phyloP scores from a whole-genome alignment of 2,113 vertebrate species.

The Bolborhynchus lineola region DNA sequence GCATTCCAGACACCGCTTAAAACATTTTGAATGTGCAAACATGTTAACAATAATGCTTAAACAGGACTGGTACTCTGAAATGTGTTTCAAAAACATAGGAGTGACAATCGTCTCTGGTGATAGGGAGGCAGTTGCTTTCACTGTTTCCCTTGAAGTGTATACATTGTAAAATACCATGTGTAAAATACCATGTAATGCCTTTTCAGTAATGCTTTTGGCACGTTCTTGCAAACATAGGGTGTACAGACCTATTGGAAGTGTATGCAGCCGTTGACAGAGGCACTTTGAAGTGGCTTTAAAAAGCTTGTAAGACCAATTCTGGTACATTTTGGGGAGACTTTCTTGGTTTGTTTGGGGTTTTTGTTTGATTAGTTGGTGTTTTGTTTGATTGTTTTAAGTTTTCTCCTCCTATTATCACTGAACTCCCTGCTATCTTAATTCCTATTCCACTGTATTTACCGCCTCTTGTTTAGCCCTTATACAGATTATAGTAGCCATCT shows the following conservation, averaged over 20 bases:
- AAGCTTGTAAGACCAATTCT: not conserved
- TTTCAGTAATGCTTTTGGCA: not conserved
- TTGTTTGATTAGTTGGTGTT: not conserved
- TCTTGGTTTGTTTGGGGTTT: not conserved
- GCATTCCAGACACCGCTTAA: slow-evolving; percentile 24
- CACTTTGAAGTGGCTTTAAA: not conserved
- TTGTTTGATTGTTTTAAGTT: not conserved
- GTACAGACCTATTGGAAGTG: not conserved
- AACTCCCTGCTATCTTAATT: not conserved
- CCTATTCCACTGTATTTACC: not conserved
- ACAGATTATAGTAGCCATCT: not conserved
- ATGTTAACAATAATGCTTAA: not conserved
- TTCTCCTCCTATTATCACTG: not conserved
- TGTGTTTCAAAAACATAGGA: not conserved
- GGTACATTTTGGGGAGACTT: not conserved
- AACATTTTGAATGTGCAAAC: slow-evolving; percentile 18
- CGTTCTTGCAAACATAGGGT: rapidly evolving
- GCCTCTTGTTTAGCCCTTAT: not conserved
- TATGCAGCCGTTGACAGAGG: not conserved
- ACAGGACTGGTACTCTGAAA: not conserved
- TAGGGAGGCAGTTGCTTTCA: not conserved
- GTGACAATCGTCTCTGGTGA: not conserved
- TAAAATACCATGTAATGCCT: not conserved
- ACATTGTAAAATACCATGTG: rapidly evolving
- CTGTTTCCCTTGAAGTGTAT: not conserved